Base-by-base conservation (phyloP, 30 jellyfish, hydroid and myxozoan genomes). In the Mastigias papua region DNA sequence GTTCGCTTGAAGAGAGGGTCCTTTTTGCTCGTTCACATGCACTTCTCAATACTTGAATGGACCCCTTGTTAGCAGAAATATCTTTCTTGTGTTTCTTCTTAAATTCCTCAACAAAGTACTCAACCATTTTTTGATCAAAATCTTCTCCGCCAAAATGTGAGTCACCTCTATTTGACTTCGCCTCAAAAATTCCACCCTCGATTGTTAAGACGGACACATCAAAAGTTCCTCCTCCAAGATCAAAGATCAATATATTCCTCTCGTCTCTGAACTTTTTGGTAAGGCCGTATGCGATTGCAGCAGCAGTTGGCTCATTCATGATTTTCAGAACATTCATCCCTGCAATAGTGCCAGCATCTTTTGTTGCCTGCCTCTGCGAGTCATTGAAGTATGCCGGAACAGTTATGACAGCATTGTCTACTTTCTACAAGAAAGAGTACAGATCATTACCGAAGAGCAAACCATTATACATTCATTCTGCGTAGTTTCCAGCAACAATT, bases 381-480 rank as follows among this genome's bases (percentile, higher is more conserved):
- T n/a, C n/a, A n/a, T n/a, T n/a, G n/a, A n/a, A 95, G 90, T 95
- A 95, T n/a, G 99, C 99, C 66, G 99, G 98, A 17, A 95, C 99
- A 26, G 99, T 95, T 27, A 95, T 88, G 5, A 95, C 99, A 37
- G 87, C 99, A 91, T 95, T 89, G 32, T 57, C 86, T 20, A 89
- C 92, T 64, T 73, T 95, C 92, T 89, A 71, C 60, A 79, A 78
- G 17, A 69, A 22, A 42, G n/a, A n/a, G n/a, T n/a, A n/a, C n/a
- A n/a, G n/a, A n/a, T n/a, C n/a, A n/a, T n/a, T n/a, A n/a, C n/a
- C n/a, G n/a, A n/a, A n/a, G n/a, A n/a, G n/a, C n/a, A n/a, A n/a
- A n/a, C n/a, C n/a, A n/a, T n/a, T n/a, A n/a, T n/a, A n/a, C n/a
- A n/a, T n/a, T n/a, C n/a, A n/a, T n/a, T n/a, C n/a, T n/a, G n/a